Percentiles rank a stretch among this genome's conserved stretches.
phyloP scores from a whole-genome alignment of 2,113 vertebrate genomes.

The Myodes glareolus region DNA sequence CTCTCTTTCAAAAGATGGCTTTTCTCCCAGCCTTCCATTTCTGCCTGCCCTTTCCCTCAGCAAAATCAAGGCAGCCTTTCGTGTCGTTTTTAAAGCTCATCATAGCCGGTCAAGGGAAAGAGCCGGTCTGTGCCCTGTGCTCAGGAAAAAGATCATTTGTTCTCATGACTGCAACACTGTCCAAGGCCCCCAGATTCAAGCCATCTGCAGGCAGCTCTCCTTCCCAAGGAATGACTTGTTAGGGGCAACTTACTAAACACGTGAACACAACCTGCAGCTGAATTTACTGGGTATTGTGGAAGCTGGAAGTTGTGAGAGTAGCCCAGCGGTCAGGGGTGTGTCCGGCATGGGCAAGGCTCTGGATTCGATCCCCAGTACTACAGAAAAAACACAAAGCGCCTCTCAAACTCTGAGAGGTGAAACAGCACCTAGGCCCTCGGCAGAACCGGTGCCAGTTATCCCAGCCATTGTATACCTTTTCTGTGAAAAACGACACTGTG shows the following conservation, averaged over 20 bases:
- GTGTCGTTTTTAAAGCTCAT: conserved; percentile 2
- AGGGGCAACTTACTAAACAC: background rate
- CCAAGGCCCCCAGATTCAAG: background rate
- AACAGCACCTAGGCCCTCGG: background rate
- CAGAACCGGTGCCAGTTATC: background rate
- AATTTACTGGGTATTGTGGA: background rate
- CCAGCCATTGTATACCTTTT: background rate
- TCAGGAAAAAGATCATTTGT: background rate
- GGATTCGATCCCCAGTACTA: background rate
- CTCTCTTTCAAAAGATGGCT: background rate
- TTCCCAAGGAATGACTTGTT: background rate
- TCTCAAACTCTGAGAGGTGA: background rate
- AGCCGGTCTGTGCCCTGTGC: background rate
- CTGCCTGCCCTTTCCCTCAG: background rate
- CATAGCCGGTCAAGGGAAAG: background rate
- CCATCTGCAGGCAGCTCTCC: too few relatives aligned
- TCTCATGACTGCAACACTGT: background rate
- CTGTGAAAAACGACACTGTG: background rate
- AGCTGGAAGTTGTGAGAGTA: background rate
- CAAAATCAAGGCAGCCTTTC: conserved; percentile 22
- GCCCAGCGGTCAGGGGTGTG: background rate
- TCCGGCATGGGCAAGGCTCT: background rate
- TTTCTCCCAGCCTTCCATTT: background rate
- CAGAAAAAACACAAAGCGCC: background rate
- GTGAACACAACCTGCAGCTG: background rate